Conservation (phyloP, 2,797 vertebrate species). For the Lacerta viridis region DNA sequence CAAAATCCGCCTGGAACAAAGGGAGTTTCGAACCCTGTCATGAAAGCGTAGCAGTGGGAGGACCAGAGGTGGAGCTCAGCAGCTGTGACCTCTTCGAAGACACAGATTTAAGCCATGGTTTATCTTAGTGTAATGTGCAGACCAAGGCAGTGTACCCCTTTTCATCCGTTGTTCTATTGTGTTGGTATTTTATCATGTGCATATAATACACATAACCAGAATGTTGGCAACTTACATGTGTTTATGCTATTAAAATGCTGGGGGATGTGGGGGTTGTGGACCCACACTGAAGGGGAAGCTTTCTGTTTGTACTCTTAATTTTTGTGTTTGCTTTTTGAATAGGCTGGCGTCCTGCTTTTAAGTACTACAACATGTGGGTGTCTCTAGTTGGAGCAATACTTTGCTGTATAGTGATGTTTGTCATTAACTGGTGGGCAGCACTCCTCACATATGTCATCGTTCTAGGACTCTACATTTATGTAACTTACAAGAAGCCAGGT, state of each 20-base stretch:
- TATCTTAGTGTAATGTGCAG: too few species aligned
- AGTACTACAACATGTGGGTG: constrained; percentile 99
- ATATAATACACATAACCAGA: not conserved
- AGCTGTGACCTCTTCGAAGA: too few species aligned
- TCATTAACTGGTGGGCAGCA: constrained; percentile 99
- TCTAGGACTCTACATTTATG: constrained; percentile 96
- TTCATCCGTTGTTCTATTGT: not conserved
- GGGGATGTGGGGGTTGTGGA: not conserved
- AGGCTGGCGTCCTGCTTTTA: constrained; percentile 99
- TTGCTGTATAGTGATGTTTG: constrained; percentile 98
- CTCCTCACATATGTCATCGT: constrained; percentile 96
- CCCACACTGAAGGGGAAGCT: not conserved
- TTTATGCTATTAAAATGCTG: not conserved
- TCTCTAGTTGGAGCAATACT: constrained; percentile 93
- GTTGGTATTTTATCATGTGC: not conserved
- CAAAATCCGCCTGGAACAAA: too few species aligned
- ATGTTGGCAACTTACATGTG: not conserved
- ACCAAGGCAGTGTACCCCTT: not conserved
- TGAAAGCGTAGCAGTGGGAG: too few species aligned
- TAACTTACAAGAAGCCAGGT: constrained; percentile 99
- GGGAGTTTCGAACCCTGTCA: too few species aligned
- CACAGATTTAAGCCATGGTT: too few species aligned
- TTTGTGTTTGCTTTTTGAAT: constrained; percentile 40
- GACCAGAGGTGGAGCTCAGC: too few species aligned
- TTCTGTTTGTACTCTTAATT: not conserved